Base-by-base conservation (phyloP, 2,797 vertebrate species). In the Muscicapa comitata region DNA sequence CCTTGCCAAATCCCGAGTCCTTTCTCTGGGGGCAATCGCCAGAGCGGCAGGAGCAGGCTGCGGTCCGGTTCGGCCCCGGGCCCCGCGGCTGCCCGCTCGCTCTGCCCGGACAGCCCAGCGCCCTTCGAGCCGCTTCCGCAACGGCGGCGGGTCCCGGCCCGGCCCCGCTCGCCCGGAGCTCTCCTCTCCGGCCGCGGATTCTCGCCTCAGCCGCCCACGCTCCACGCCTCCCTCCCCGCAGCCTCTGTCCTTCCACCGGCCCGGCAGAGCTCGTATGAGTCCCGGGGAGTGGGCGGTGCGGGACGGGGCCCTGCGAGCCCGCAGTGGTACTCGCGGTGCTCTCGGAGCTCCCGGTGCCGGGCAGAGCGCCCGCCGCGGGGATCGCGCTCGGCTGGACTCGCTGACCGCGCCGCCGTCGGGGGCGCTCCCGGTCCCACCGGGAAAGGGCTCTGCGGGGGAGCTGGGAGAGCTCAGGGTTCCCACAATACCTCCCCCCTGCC, bases 101-200 rank as follows among this genome's bases (percentile, higher is more conserved):
- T 33, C 51, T 6, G 58, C 33, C 26, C 53, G 7, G 21, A 26
- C 40, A 21, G 59, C 29, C 29, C 86, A 5, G n/a, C 1, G 28
- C 7, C 45, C 42, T 11, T 26, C 10, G 35, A 59, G 47, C 15
- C 4, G 20, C 67, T 29, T 16, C n/a, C 21, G 29, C 48, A 25
- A 1, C 20, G 5, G 14, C 42, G 37, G 42, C 5, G 7, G 7
- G 13, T 25, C 29, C 45, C 33, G 38, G 7, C 18, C 17, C 18
- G 19, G n/a, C n/a, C 0, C 16, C 3, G 24, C 37, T 15, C 23
- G 13, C 59, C 13, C 7, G 13, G 7, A 35, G 4, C 2, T 70
- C 72, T 25, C 47, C 13, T 1, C 11, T 33, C 47, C 28, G 28
- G 23, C 23, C 13, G 20, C 3, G 20, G 53, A 21, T 19, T 31